A percentile compares a stretch with the other conserved stretches of the same genome.
Evolutionary conservation across 2,797 vertebrate genomes (phyloP).

Genomic region (Mormyrops boulengeri): DNA sequence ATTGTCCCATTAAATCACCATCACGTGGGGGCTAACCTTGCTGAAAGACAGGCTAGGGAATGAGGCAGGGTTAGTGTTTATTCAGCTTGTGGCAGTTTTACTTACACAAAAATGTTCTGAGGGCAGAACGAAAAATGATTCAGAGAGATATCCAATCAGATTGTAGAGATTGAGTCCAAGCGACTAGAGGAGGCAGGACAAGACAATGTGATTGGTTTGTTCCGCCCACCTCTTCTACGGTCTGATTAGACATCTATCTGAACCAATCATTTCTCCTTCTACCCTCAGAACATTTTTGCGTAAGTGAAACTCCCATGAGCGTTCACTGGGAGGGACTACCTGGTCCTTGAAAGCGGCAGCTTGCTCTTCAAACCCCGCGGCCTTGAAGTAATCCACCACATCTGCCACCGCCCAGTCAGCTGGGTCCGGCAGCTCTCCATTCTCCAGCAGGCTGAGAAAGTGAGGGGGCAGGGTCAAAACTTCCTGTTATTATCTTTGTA

Average conservation of each 20-base stretch:
- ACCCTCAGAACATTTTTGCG: neutral
- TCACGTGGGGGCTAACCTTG: neutral
- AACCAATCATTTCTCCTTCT: neutral
- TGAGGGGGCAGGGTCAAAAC: slow-evolving; percentile 14
- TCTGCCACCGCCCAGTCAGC: slow-evolving; percentile 92
- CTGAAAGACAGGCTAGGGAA: neutral
- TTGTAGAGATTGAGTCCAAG: neutral
- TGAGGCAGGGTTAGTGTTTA: neutral
- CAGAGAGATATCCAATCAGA: neutral
- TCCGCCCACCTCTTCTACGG: neutral
- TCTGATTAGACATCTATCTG: neutral
- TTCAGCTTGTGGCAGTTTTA: neutral
- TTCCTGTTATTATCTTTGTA: neutral
- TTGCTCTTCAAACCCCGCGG: slow-evolving; percentile 94
- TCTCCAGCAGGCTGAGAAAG: slow-evolving; percentile 79
- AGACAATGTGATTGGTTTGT: neutral
- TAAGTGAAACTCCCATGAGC: neutral
- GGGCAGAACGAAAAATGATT: neutral
- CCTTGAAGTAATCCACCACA: slow-evolving; percentile 96
- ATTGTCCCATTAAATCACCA: neutral
- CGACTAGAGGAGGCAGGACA: neutral
- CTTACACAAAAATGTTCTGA: neutral
- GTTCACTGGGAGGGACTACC: slow-evolving; percentile 53
- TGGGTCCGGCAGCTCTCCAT: slow-evolving; percentile 83
- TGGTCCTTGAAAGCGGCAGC: slow-evolving; percentile 92